Evolutionary conservation across 2,888 invertebrate species (phyloP).

Genomic region (Latrodectus elegans): DNA sequence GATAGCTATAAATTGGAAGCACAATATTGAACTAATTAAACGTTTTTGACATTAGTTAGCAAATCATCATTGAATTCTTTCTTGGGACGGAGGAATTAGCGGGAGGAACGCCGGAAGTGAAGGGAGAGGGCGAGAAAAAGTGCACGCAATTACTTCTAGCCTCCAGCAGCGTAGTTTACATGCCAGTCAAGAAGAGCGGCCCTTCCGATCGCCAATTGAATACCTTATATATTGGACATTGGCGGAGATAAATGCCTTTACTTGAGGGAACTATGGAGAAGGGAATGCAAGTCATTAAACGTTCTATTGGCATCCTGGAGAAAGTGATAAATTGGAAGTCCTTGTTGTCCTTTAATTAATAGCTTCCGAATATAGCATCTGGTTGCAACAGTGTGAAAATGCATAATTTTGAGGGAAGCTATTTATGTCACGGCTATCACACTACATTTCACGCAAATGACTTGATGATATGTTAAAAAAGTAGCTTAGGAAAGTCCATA

Average conservation of each 20-base stretch:
- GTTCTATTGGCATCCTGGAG: constrained; percentile 6
- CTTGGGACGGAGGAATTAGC: no score
- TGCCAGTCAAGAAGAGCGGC: neutral
- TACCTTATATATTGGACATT: constrained; percentile 27
- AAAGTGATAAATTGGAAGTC: constrained; percentile 23
- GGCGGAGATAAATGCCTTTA: constrained; percentile 29
- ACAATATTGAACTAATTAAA: no score
- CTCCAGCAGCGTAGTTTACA: constrained; percentile 20
- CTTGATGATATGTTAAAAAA: no score
- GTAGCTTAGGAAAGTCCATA: no score
- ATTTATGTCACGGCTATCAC: no score
- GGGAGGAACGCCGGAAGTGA: neutral
- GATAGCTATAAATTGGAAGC: no score
- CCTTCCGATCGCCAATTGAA: constrained; percentile 21
- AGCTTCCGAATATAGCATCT: neutral
- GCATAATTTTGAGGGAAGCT: no score
- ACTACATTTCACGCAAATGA: no score
- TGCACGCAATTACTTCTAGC: constrained; percentile 16
- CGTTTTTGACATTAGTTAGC: no score
- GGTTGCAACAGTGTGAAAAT: no score
- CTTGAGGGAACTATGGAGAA: constrained; percentile 7
- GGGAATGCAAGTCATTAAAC: constrained; percentile 27
- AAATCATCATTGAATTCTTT: no score
- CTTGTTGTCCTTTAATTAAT: constrained; percentile 2
- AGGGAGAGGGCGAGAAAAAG: neutral